Conservation (phyloP, 1,140 invertebrate species). For the Drosophila tristis region DNA sequence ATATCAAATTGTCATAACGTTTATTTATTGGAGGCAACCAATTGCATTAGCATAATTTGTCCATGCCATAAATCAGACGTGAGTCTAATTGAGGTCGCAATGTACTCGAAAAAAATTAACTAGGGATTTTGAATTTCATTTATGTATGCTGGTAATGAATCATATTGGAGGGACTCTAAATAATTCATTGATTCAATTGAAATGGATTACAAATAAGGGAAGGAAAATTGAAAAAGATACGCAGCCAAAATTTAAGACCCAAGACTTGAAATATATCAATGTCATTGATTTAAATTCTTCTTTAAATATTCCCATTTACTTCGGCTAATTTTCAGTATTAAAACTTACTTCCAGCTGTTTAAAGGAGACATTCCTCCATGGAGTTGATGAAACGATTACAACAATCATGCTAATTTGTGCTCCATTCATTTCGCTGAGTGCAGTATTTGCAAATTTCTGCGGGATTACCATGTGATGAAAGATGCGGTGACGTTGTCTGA, state of each 20-base stretch:
- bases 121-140: neutral
- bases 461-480: conserved; percentile 3
- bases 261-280: too few relatives aligned
- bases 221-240: neutral
- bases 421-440: neutral
- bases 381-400: neutral
- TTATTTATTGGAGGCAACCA: conserved; percentile 66
- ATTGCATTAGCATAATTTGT: conserved; percentile 77
- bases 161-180: conserved; percentile 1
- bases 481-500: conserved; percentile 2
- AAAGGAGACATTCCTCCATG: neutral
- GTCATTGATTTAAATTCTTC: too few relatives aligned
- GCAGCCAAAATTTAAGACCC: neutral
- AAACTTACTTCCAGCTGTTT: too few relatives aligned
- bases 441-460: conserved; percentile 1
- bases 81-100: conserved; percentile 66
- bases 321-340: neutral
- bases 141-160: neutral
- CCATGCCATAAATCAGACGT: conserved; percentile 51
- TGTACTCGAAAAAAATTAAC: conserved; percentile 13
- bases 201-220: too few relatives aligned
- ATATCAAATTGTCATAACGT: conserved; percentile 80
- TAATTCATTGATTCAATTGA: too few relatives aligned
- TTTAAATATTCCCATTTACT: too few relatives aligned
- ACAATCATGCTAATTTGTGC: neutral